Base-by-base conservation (phyloP, 1,140 invertebrate genomes). In the Riptortus pedestris region DNA sequence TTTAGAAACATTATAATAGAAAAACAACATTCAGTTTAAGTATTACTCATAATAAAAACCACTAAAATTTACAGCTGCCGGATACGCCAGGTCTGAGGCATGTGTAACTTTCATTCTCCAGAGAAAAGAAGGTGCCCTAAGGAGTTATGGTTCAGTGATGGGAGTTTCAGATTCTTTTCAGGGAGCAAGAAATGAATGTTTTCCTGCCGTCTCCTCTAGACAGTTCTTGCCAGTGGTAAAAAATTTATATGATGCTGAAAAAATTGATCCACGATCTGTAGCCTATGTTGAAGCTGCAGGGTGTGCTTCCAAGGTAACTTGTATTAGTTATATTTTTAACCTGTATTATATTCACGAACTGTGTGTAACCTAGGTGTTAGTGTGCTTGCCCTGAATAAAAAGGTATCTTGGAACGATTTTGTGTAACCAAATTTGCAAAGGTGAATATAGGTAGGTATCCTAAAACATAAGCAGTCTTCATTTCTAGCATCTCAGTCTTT, bases 91-190 rank as follows among this genome's bases (percentile, higher is more conserved):
- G 11, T 60, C 67, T 5, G 71, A 72, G 64, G 68, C 63, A 7
- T 59, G 60, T 12, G 70, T 72, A 11, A 79, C 77, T 0, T 72
- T 87, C 24, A 79, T 80, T 65, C 67, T 87, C 3, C 84, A 86
- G 73, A 78, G 78, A 55, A 68, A 72, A 1, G 69, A 72, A 16
- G 70, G 76, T 63, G 82, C 84, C n/a, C 4, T 51, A 7, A 26
- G 61, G 9, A 43, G 18, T 18, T 63, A 63, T 22, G 61, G 45
- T 24, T 18, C 45, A 22, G 0, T 63, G 1, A 22, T 52, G 0
- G 27, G 38, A n/a, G 47, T 52, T 0, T 24, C 20, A 9, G 18
- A 11, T 24, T 5, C 22, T 16, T 20, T 26, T 33, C 12, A 52
- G 14, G 38, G 7, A 9, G 12, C n/a, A 2, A 18, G 7, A 7